Evolutionary conservation across 2,113 vertebrate genomes (phyloP).

Genomic region (Aplodontia rufa): DNA sequence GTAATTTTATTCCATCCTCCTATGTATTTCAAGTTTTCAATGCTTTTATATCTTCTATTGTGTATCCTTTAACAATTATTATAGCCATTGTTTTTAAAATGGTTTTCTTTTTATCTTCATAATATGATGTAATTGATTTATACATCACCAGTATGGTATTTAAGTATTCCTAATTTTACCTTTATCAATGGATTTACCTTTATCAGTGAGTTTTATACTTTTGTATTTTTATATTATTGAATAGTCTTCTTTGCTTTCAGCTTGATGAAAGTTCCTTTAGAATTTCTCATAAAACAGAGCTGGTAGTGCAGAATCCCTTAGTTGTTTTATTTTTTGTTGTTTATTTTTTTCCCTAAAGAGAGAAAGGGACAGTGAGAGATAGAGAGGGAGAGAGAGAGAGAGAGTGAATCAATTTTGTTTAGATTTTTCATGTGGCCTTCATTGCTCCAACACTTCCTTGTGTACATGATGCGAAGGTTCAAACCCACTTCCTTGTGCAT

Average conservation of each 20-base stretch:
- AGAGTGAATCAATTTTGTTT: too few species aligned
- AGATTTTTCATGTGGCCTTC: too few species aligned
- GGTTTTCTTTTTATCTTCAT: neutral
- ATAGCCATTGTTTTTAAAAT: neutral
- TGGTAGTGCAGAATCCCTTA: too few species aligned
- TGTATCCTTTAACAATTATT: neutral
- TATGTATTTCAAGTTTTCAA: neutral
- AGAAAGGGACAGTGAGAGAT: too few species aligned
- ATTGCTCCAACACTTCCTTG: too few species aligned
- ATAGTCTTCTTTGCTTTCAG: too few species aligned
- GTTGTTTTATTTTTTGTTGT: too few species aligned
- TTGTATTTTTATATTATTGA: neutral
- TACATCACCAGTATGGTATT: neutral
- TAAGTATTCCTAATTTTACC: neutral
- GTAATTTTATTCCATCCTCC: too few species aligned
- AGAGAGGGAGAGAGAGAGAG: too few species aligned
- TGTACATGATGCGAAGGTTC: too few species aligned
- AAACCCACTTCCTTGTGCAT: too few species aligned
- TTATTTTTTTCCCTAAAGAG: too few species aligned
- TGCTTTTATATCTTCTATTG: neutral
- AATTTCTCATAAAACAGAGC: neutral
- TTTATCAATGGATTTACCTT: neutral
- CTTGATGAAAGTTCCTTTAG: neutral
- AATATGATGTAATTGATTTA: neutral
- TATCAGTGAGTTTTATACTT: neutral